A percentile compares a stretch with the other conserved stretches of the same genome.
Evolutionary conservation across 2,113 vertebrate species (phyloP).

Genomic region (Bujurquina vittata): DNA sequence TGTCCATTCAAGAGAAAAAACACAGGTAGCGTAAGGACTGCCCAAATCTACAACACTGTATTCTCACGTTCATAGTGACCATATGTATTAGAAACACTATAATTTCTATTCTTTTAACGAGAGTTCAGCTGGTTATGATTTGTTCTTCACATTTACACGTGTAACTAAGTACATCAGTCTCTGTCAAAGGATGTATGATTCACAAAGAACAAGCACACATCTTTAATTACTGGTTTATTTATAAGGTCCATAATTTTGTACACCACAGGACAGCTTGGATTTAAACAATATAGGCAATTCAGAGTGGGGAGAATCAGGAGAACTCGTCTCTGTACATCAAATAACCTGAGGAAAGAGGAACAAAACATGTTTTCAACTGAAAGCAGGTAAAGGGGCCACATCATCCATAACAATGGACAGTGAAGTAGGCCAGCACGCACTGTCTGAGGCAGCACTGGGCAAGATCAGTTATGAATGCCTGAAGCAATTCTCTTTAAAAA

Average conservation of each 20-base stretch:
- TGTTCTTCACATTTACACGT: neutral
- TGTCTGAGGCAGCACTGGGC: neutral
- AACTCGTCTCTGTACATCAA: conserved; percentile 45
- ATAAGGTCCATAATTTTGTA: conserved; percentile 77
- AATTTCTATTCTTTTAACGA: neutral
- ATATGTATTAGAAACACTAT: neutral
- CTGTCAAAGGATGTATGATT: neutral
- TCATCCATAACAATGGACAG: neutral
- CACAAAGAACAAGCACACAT: neutral
- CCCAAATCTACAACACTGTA: neutral
- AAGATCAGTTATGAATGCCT: neutral
- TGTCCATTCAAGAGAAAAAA: neutral
- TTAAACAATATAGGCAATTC: conserved; percentile 69
- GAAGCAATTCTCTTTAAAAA: neutral
- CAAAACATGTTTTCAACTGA: neutral
- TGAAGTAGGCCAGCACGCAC: neutral
- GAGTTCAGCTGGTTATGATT: neutral
- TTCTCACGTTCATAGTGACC: neutral
- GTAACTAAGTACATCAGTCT: neutral
- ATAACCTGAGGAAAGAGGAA: conserved; percentile 59
- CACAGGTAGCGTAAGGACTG: neutral
- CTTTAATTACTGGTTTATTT: conserved; percentile 60
- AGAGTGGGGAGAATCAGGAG: conserved; percentile 60
- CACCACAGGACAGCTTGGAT: conserved; percentile 68
- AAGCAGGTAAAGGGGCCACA: neutral